phyloP scores from a whole-genome alignment of 2,797 vertebrate species.

The Pagetopsis macropterus region DNA sequence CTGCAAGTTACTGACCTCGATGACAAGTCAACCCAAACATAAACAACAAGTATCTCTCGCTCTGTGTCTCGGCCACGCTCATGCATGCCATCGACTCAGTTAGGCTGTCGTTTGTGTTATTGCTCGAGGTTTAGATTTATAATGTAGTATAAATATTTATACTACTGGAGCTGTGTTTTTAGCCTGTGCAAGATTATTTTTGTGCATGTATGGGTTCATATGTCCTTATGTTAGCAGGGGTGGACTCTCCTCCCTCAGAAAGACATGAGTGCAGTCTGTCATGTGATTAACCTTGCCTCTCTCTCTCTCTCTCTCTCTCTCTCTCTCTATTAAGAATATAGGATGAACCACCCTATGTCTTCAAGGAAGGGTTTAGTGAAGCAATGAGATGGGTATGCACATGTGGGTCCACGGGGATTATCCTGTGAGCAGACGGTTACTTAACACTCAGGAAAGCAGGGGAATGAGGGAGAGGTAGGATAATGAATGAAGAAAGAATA shows the following conservation, averaged over 20 bases:
- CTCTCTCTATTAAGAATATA: background rate
- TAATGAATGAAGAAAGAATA: conserved; percentile 51
- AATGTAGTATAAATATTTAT: background rate
- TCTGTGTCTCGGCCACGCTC: background rate
- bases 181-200: background rate
- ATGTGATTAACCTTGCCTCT: conserved; percentile 40
- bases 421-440: conserved; percentile 7
- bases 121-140: conserved; percentile 5
- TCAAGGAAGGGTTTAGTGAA: background rate
- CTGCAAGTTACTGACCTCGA: conserved; percentile 60
- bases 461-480: conserved; percentile 14
- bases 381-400: conserved; percentile 3
- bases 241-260: conserved; percentile 7
- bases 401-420: conserved; percentile 22
- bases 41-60: conserved; percentile 23
- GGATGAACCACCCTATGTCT: background rate
- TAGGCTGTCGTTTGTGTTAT: conserved; percentile 5
- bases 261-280: conserved; percentile 35
- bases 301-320: too few species aligned
- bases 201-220: conserved; percentile 35
- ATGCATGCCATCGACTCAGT: background rate
- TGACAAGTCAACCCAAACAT: conserved; percentile 66
- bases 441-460: conserved; percentile 13
- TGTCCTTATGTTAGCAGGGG: conserved; percentile 8
- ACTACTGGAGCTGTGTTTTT: background rate